Evolutionary conservation across 2,888 invertebrate species (phyloP).

Genomic region (Apotomis capreana): DNA sequence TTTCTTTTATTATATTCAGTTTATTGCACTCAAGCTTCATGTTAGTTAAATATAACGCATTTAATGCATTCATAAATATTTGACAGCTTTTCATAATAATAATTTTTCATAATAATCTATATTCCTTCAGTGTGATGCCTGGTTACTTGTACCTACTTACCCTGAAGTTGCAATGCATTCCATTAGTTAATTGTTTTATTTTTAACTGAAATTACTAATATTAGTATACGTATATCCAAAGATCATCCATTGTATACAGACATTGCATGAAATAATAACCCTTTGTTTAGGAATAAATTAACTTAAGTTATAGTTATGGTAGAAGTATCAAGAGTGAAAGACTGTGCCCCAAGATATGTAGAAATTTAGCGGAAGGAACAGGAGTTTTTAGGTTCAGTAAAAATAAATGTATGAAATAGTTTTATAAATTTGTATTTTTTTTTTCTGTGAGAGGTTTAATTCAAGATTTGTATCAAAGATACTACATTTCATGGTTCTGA

Average conservation of each 20-base stretch:
- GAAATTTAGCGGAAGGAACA: background rate
- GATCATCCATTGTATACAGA: conserved; percentile 6
- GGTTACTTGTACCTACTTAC: background rate
- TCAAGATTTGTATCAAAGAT: too few species aligned
- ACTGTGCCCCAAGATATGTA: conserved; percentile 23
- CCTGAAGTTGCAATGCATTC: conserved; percentile 26
- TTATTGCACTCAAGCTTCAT: too few species aligned
- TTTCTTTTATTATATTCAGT: too few species aligned
- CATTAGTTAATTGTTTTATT: conserved; percentile 23
- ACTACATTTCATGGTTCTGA: too few species aligned
- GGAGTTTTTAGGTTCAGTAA: too few species aligned
- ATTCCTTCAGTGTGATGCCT: background rate
- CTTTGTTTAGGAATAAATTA: conserved; percentile 18
- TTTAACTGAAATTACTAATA: background rate
- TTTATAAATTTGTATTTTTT: too few species aligned
- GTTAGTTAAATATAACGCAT: too few species aligned
- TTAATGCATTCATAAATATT: too few species aligned
- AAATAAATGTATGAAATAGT: too few species aligned
- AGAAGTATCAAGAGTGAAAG: conserved; percentile 23
- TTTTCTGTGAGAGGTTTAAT: too few species aligned
- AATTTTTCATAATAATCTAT: too few species aligned
- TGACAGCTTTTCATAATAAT: too few species aligned
- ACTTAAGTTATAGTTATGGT: conserved; percentile 7
- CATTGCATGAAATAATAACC: conserved; percentile 13
- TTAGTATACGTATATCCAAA: conserved; percentile 11